phyloP scores from a whole-genome alignment of 2,888 invertebrate genomes.

The Epinotia bilunana region DNA sequence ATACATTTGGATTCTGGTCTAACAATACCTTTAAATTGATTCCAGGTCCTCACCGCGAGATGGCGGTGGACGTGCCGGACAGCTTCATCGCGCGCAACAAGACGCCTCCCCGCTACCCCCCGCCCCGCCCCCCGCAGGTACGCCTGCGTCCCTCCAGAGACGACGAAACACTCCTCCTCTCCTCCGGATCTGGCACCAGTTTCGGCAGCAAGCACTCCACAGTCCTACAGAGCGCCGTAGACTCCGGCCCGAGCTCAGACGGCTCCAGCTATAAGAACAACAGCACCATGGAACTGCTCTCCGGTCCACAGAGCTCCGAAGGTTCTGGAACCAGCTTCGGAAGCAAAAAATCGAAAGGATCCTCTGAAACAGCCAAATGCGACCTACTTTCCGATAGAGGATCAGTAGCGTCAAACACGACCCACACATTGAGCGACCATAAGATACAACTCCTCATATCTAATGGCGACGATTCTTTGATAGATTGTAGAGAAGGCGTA shows the following conservation, averaged over 20 bases:
- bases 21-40: constrained; percentile 48
- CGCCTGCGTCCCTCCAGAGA: constrained; percentile 75
- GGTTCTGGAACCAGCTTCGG: constrained; percentile 74
- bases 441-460: constrained; percentile 78
- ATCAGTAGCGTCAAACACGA: constrained; percentile 67
- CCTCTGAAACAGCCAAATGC: constrained; percentile 77
- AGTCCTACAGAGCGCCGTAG: constrained; percentile 68
- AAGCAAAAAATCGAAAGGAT: constrained; percentile 77
- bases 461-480: constrained; percentile 77
- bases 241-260: constrained; percentile 73
- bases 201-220: constrained; percentile 78
- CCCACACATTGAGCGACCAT: constrained; percentile 72
- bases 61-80: constrained; percentile 99
- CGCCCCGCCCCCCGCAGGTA: constrained; percentile 90
- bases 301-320: constrained; percentile 76
- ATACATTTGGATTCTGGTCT: not conserved
- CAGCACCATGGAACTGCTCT: constrained; percentile 72
- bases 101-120: constrained; percentile 95
- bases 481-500: constrained; percentile 77
- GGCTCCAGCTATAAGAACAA: constrained; percentile 76
- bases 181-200: constrained; percentile 77
- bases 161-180: constrained; percentile 80
- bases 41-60: constrained; percentile 96
- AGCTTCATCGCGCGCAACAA: constrained; percentile 95
- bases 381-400: constrained; percentile 70